A percentile compares a stretch with the other conserved stretches of the same genome.
These are phyloP conservation scores for Eilema depressum DNA, from an alignment of 2,888 invertebrate species.

Conservation along the genomic window DNA sequence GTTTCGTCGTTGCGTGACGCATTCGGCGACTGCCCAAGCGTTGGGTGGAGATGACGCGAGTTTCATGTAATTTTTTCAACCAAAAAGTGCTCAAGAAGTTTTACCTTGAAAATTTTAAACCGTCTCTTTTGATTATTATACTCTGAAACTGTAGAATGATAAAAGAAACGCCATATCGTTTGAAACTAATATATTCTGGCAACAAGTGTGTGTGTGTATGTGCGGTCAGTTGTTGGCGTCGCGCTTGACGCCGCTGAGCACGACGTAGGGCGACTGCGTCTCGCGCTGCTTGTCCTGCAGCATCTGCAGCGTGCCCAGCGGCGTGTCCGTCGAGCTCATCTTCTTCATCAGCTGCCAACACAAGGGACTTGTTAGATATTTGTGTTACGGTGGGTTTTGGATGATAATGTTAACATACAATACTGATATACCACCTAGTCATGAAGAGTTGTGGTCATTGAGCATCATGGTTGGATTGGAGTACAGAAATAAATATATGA, in stretches of 20 bases:
- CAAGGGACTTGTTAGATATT: neutral
- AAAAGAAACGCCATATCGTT: neutral
- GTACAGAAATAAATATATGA: no score
- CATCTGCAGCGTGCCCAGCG: conserved; percentile 97
- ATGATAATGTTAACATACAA: no score
- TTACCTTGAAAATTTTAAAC: no score
- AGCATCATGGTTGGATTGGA: no score
- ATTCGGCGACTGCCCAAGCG: no score
- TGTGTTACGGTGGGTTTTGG: no score
- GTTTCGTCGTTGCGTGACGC: no score
- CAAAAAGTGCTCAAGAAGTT: no score
- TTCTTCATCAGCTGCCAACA: conserved; percentile 94
- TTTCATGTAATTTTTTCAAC: no score
- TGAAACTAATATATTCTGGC: conserved; percentile 20
- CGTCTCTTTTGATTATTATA: neutral
- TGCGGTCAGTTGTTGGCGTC: conserved; percentile 63
- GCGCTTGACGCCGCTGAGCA: conserved; percentile 95
- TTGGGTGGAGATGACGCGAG: no score
- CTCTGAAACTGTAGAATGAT: neutral
- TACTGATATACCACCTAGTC: no score
- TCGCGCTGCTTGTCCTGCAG: conserved; percentile 98
- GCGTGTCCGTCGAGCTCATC: conserved; percentile 99
- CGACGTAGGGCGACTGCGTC: conserved; percentile 96
- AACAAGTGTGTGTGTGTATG: neutral
- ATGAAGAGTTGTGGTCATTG: no score